Evolutionary conservation across 2,113 vertebrate species (phyloP).

Genomic region (Chaetops frenatus): DNA sequence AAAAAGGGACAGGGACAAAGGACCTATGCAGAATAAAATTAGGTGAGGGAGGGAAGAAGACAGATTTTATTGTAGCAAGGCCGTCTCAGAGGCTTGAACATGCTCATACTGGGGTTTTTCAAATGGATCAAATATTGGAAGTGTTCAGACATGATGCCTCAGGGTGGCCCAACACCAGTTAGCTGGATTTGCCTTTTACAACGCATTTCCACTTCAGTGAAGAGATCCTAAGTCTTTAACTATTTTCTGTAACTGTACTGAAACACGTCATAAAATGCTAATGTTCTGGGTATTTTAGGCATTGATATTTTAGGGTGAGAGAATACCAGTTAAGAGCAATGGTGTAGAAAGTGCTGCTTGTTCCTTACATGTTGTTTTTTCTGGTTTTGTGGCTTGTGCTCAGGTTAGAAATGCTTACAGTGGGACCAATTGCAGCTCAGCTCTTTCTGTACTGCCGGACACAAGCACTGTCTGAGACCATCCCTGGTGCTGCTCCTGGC

Average conservation of each 20-base stretch:
- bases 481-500: neutral
- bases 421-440: neutral
- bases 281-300: neutral
- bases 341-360: neutral
- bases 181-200: neutral
- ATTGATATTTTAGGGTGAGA: neutral
- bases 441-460: neutral
- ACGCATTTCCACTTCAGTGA: neutral
- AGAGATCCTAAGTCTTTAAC: neutral
- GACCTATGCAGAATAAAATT: neutral
- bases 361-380: neutral
- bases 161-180: neutral
- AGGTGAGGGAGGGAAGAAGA: neutral
- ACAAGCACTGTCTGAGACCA: neutral
- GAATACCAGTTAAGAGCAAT: neutral
- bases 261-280: neutral
- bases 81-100: neutral
- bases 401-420: accelerated
- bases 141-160: neutral
- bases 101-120: neutral
- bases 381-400: neutral
- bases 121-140: neutral
- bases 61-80: neutral
- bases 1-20: neutral
- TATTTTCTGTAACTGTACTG: neutral